Percentiles rank a stretch among this genome's conserved stretches.
Evolutionary conservation across 2,797 vertebrate species (phyloP).

Genomic region (Premnoplex brunnescens): DNA sequence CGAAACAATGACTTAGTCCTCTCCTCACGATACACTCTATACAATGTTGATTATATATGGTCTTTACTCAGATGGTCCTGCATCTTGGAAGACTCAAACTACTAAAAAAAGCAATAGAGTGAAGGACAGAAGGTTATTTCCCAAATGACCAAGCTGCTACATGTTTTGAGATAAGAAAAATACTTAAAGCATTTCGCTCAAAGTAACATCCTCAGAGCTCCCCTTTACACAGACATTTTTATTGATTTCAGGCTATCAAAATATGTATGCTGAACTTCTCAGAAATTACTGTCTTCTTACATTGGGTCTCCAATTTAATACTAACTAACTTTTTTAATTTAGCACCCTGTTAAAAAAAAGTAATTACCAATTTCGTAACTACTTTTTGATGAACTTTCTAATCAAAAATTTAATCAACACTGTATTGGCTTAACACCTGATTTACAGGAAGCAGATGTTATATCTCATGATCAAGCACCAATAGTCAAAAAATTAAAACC

Average conservation of each 20-base stretch:
- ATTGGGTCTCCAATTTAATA: neutral
- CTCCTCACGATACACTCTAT: neutral
- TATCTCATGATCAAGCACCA: neutral
- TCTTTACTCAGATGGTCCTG: neutral
- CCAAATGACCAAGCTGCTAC: neutral
- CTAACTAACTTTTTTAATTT: neutral
- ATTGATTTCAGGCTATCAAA: neutral
- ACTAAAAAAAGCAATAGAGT: neutral
- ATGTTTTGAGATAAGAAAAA: neutral
- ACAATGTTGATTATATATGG: neutral
- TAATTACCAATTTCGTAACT: neutral
- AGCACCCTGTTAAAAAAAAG: neutral
- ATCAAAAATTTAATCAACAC: neutral
- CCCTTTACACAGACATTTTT: neutral
- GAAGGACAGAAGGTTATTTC: neutral
- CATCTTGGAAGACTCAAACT: neutral
- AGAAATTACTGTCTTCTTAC: neutral
- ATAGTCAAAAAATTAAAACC: neutral
- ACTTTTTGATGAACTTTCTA: neutral
- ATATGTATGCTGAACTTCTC: neutral
- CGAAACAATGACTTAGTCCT: neutral
- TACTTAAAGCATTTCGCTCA: neutral
- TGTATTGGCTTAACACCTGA: neutral
- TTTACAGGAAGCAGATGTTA: neutral
- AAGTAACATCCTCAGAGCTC: neutral